Conservation (phyloP, 2,113 vertebrate species). For the Hydrolagus affinis region DNA sequence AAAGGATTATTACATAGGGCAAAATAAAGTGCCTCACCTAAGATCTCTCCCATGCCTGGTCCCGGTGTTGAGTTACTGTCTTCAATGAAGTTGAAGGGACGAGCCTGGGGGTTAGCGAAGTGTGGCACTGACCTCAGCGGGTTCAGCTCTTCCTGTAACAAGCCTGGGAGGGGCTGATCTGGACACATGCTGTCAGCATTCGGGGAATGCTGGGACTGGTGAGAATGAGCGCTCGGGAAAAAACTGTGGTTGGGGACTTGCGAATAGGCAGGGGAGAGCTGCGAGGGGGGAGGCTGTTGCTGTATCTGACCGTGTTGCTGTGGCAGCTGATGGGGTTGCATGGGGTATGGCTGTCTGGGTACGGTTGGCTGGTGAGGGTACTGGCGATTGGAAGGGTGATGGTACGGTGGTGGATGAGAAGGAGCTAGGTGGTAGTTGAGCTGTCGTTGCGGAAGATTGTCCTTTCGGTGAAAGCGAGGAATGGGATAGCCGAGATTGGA, state of each 20-base stretch:
- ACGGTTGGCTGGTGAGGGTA: slow-evolving; percentile 72
- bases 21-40: slow-evolving; percentile 64
- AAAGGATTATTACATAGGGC: too few relatives aligned
- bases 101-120: slow-evolving; percentile 65
- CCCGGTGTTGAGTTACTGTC: slow-evolving; percentile 61
- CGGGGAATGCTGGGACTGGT: slow-evolving; percentile 75
- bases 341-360: slow-evolving; percentile 71
- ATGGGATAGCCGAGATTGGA: slow-evolving; percentile 63
- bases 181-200: slow-evolving; percentile 66
- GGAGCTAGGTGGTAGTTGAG: slow-evolving; percentile 79
- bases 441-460: slow-evolving; percentile 72
- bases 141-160: slow-evolving; percentile 68
- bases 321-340: slow-evolving; percentile 47
- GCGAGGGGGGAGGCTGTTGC: slow-evolving; percentile 52
- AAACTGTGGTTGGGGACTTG: slow-evolving; percentile 67
- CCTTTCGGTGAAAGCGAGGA: slow-evolving; percentile 81
- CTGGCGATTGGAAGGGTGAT: slow-evolving; percentile 60
- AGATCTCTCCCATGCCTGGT: slow-evolving; percentile 65
- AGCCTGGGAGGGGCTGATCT: slow-evolving; percentile 56
- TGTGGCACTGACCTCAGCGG: slow-evolving; percentile 73
- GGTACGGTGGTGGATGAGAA: slow-evolving; percentile 66
- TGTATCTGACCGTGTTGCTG: slow-evolving; percentile 58
- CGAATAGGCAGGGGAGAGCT: slow-evolving; percentile 73
- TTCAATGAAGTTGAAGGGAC: slow-evolving; percentile 76
- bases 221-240: slow-evolving; percentile 69